Percentiles rank a stretch among this genome's conserved stretches.
These are phyloP conservation scores for Heliconius cydno DNA, from an alignment of 2,888 invertebrate genomes.

Conservation along the genomic window DNA sequence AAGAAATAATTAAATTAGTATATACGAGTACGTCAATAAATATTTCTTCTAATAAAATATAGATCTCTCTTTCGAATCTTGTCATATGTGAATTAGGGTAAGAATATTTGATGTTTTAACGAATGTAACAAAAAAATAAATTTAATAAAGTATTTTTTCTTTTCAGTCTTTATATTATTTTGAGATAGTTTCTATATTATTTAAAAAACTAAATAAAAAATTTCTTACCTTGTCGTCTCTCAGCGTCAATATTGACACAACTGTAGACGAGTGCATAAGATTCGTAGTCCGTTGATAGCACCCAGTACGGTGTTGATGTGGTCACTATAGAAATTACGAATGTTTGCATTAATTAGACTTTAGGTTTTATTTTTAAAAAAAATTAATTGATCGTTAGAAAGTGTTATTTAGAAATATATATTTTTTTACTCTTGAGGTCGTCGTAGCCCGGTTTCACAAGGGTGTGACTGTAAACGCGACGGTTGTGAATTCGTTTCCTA, in stretches of 20 bases:
- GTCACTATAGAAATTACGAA: conserved; percentile 57
- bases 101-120: neutral
- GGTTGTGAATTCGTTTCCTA: no score
- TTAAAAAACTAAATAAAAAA: neutral
- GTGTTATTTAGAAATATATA: neutral
- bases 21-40: neutral
- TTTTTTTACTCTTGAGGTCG: no score
- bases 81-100: neutral
- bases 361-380: neutral
- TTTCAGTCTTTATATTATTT: neutral
- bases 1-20: neutral
- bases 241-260: conserved; percentile 71
- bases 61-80: neutral
- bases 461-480: no score
- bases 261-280: conserved; percentile 85
- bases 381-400: neutral
- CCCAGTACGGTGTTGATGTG: conserved; percentile 78
- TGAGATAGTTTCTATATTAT: neutral
- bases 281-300: conserved; percentile 85
- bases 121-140: neutral
- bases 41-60: no score
- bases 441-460: no score
- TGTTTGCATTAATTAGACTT: neutral
- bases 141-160: neutral
- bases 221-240: conserved; percentile 58